Base-by-base conservation (phyloP, 2,888 invertebrate genomes). In the Muscina levida region DNA sequence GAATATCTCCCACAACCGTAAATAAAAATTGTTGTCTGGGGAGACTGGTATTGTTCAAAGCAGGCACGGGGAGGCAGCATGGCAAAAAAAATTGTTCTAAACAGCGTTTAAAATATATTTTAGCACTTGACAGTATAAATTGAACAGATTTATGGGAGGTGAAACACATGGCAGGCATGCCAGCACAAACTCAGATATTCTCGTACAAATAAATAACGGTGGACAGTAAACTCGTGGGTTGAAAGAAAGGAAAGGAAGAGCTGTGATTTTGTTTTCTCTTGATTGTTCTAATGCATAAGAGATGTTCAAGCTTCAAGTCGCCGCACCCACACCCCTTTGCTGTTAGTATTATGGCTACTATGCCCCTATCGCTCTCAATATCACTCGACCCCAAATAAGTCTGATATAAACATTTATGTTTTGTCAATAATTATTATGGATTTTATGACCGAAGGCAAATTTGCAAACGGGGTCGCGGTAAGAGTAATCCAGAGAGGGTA, bases 81-180 rank as follows among this genome's bases (percentile, higher is more conserved):
- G 10, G 37, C 10, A 10, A 37, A 37, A 46, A n/a, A 48, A 48
- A 19, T 48, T 48, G 4, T 48, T 1, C 37, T 39, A 66, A 42
- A 57, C 42, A 73, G 48, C 1, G 62, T 74, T n/a, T 56, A 48
- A 77, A 73, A 78, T 73, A 71, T 62, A 78, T 71, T 78, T 78
- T 66, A 78, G 65, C 70, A 79, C 70, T 74, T 74, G 78, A 78
- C 73, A 74, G 56, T 70, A 73, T 70, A 37, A 65, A 78, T 74
- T 66, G 65, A 51, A 71, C 48, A 71, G 78, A 79, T 79, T 74
- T 79, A 71, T 79, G 62, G 53, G 72, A 68, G 72, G 68, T 56
- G 8, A 65, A 66, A 77, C 67, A 67, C 42, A 67, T 51, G 59
- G 11, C 24, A 56, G 17, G 15, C 15, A 46, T n/a, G 15, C 15